Conservation (phyloP, 2,113 vertebrate genomes). For the Mandrillus leucophaeus region DNA sequence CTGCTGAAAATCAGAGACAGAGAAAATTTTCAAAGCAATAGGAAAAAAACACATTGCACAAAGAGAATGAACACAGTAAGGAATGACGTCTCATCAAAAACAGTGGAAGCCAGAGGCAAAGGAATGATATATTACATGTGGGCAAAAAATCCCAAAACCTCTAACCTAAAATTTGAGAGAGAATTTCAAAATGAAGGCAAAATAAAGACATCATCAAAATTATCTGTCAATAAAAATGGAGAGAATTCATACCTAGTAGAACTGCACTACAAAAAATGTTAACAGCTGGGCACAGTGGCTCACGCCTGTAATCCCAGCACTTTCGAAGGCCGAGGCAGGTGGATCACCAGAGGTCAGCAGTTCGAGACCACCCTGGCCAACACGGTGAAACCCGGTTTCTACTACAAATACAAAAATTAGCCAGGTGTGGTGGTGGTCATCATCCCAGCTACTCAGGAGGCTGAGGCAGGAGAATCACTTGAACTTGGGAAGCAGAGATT, state of each 20-base stretch:
- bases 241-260: neutral
- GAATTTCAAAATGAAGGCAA: neutral
- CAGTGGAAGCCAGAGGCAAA: neutral
- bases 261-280: neutral
- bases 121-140: neutral
- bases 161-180: neutral
- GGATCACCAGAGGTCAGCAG: no score
- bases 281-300: no score
- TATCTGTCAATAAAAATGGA: neutral
- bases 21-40: neutral
- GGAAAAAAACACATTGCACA: neutral
- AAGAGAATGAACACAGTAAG: neutral
- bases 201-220: neutral
- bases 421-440: no score
- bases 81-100: neutral
- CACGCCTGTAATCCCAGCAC: no score
- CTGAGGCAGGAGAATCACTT: no score
- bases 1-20: neutral
- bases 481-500: no score
- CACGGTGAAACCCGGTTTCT: no score
- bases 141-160: neutral
- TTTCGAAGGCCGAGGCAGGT: no score
- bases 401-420: no score
- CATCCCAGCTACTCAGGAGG: no score
- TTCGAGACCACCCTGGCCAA: no score